Evolutionary conservation across 53 echinoderm and acorn worm species (phyloP).

Genomic region (Hippasteria phrygiana): DNA sequence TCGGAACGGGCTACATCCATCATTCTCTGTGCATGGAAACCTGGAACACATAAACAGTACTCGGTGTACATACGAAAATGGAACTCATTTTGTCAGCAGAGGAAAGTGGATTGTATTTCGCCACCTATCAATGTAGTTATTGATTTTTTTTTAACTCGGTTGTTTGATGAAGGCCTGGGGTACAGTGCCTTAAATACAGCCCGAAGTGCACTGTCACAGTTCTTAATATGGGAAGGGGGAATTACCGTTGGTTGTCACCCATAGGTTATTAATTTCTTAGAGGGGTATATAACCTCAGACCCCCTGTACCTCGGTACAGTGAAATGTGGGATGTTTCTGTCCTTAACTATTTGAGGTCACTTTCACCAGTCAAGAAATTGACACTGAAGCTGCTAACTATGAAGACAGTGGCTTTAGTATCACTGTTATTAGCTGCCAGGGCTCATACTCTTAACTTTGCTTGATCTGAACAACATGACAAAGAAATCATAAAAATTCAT

Average conservation of each 20-base stretch:
- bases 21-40: too few relatives aligned
- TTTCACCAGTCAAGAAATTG: not conserved
- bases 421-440: conserved; percentile 9
- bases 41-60: too few relatives aligned
- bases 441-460: not conserved
- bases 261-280: conserved; percentile 2
- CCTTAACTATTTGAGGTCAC: conserved; percentile 27
- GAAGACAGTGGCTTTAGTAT: not conserved
- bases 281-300: conserved; percentile 13
- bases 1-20: too few relatives aligned
- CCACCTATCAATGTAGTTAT: too few relatives aligned
- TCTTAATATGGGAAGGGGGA: not conserved
- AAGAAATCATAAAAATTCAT: not conserved
- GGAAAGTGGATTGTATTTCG: too few relatives aligned
- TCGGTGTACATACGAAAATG: too few relatives aligned
- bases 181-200: conserved; percentile 62
- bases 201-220: conserved; percentile 26
- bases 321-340: conserved; percentile 48
- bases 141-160: too few relatives aligned
- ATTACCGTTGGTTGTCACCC: conserved; percentile 22
- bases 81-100: too few relatives aligned
- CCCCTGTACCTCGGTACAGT: conserved; percentile 26
- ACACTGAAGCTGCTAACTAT: not conserved
- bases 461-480: not conserved
- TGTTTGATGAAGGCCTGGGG: conserved; percentile 34